Evolutionary conservation across 2,113 vertebrate genomes (phyloP).

Genomic region (Struthidea cinerea): DNA sequence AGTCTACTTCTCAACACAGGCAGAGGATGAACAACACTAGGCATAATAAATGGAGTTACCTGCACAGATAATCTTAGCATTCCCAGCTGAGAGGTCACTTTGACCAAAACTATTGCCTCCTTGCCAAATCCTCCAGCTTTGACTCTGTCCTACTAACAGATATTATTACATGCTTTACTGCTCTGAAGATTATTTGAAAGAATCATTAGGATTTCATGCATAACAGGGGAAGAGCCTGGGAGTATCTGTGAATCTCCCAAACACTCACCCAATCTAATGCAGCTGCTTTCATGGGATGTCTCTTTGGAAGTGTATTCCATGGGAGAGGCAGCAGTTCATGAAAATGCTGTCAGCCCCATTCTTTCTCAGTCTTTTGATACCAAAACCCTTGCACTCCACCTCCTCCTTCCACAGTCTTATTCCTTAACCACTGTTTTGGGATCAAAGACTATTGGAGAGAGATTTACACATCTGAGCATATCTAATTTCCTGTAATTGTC

Average conservation of each 20-base stretch:
- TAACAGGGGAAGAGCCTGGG: not conserved
- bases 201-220: not conserved
- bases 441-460: not conserved
- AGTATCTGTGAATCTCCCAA: not conserved
- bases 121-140: not conserved
- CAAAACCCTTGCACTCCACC: not conserved
- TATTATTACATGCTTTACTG: not conserved
- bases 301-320: not conserved
- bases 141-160: not conserved
- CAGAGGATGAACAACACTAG: not conserved
- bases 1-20: not conserved
- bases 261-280: not conserved
- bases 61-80: not conserved
- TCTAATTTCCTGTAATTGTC: not conserved
- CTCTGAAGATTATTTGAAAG: not conserved
- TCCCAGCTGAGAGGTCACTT: not conserved
- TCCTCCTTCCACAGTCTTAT: not conserved
- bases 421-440: not conserved
- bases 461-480: not conserved
- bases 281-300: not conserved
- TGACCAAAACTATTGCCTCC: not conserved
- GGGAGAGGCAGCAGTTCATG: not conserved
- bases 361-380: not conserved
- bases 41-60: not conserved
- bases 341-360: accelerated